Evolutionary conservation across 1,140 invertebrate genomes (phyloP), one percentile per base, ranked within the genome.

Genomic region (Cherax quadricarinatus): DNA sequence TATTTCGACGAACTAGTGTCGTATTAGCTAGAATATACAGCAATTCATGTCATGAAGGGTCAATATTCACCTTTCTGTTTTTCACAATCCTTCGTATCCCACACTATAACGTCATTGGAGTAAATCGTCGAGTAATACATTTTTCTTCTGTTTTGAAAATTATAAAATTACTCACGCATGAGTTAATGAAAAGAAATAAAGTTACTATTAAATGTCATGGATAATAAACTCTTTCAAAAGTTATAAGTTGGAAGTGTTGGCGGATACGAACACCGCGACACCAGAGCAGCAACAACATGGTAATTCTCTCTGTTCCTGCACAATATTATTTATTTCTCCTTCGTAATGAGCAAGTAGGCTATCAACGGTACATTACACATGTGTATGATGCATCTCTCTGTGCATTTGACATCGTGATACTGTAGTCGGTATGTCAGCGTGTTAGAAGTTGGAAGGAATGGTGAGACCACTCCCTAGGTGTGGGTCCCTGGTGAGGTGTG

Each of bases 1-100:
- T 70, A 16, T 18, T 70, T 70, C 62, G 4, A n/a, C 16, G 16
- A 70, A 70, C 0, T 70, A 16, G 18, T 14, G 62, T 18, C 0
- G 21, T 70, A 70, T 16, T 70, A 16, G 62, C 12, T 5, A 18
- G 14, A 16, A 70, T 16, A n/a, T 70, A n/a, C 10, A 70, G 14
- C 24, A n/a, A n/a, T 6, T 75, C 24, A 24, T 24, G 24, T 7
- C 70, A 30, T 30, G n/a, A n/a, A 30, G 70, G 70, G 70, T 75
- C 70, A 75, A 75, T 75, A 75, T 75, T 75, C 70, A 75, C n/a
- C 70, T 75, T 75, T 75, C 70, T 7, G 70, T 75, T 75, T 41
- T 75, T 75, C 70, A 75, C n/a, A 75, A 75, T 75, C 70, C 70
- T 75, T 75, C 70, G 70, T 24, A 75, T 75, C 7, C 24, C 21